A percentile compares a stretch with the other conserved stretches of the same genome.
These are phyloP conservation scores for Ametastegia equiseti DNA, from an alignment of 2,888 invertebrate species.

Conservation along the genomic window DNA sequence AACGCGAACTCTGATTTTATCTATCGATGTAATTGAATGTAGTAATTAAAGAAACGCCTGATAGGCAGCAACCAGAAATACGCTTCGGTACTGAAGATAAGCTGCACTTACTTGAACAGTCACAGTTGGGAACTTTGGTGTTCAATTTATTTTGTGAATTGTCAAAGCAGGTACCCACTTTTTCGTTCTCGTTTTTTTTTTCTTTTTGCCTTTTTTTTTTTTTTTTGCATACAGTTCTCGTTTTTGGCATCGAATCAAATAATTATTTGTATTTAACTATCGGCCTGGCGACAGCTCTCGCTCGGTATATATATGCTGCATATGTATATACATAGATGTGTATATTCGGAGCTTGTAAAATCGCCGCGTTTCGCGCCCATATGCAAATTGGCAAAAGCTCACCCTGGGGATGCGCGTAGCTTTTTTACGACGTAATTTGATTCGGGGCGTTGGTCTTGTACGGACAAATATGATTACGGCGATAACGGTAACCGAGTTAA, in stretches of 20 bases:
- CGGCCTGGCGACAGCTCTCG: slow-evolving; percentile 18
- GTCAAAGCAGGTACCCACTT: background rate
- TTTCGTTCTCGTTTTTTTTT: background rate
- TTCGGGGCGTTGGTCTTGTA: slow-evolving; percentile 61
- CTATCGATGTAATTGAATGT: too few relatives aligned
- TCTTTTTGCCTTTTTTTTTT: background rate
- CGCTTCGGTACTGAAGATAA: background rate
- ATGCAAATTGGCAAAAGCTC: slow-evolving; percentile 32
- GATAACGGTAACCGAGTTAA: slow-evolving; percentile 67
- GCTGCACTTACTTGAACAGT: too few relatives aligned
- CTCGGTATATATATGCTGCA: background rate
- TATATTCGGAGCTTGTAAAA: background rate
- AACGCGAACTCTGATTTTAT: background rate
- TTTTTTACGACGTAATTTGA: slow-evolving; percentile 59
- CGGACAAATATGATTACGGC: slow-evolving; percentile 68
- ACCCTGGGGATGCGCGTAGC: background rate
- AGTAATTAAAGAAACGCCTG: background rate
- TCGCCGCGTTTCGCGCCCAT: slow-evolving; percentile 14
- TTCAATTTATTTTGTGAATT: background rate
- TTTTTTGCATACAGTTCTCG: background rate
- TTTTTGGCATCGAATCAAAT: slow-evolving; percentile 15
- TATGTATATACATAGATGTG: too few relatives aligned
- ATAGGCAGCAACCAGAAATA: background rate
- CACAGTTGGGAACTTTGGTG: too few relatives aligned
- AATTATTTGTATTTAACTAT: slow-evolving; percentile 6